Conservation (phyloP, 1,140 invertebrate genomes). For the Aphidius ervi region DNA sequence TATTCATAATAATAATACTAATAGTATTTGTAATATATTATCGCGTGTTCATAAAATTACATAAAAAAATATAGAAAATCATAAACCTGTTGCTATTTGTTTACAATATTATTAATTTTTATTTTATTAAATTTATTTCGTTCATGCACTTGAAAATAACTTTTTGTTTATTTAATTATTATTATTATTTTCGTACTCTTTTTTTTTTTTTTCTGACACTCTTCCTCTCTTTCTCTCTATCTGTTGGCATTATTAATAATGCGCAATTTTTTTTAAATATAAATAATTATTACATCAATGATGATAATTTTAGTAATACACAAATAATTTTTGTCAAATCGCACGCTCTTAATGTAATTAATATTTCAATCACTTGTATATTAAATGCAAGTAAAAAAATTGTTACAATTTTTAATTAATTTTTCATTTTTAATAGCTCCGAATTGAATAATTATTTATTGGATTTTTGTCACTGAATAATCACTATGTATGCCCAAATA, state of each 20-base stretch:
- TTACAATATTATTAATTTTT: conserved; percentile 24
- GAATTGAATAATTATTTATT: not conserved
- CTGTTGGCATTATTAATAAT: no score
- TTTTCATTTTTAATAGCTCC: not conserved
- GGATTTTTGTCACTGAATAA: not conserved
- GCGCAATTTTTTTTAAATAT: no score
- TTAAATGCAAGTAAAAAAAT: no score
- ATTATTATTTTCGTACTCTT: no score
- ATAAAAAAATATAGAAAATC: conserved; percentile 56
- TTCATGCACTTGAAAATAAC: conserved; percentile 24
- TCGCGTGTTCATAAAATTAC: conserved; percentile 51
- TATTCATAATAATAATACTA: conserved; percentile 48
- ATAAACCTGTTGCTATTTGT: conserved; percentile 44
- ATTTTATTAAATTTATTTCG: conserved; percentile 23
- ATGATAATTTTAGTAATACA: no score
- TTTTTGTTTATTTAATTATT: conserved; percentile 12
- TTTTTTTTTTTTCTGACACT: no score
- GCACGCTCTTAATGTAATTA: no score
- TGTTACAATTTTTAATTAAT: no score
- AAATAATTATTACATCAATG: no score
- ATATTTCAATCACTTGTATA: no score
- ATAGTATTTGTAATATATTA: conserved; percentile 49
- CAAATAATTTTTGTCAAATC: no score
- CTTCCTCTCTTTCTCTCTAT: no score
- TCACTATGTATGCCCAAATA: not conserved